Conservation (phyloP, 1,140 invertebrate genomes). For the Piezodorus guildinii region DNA sequence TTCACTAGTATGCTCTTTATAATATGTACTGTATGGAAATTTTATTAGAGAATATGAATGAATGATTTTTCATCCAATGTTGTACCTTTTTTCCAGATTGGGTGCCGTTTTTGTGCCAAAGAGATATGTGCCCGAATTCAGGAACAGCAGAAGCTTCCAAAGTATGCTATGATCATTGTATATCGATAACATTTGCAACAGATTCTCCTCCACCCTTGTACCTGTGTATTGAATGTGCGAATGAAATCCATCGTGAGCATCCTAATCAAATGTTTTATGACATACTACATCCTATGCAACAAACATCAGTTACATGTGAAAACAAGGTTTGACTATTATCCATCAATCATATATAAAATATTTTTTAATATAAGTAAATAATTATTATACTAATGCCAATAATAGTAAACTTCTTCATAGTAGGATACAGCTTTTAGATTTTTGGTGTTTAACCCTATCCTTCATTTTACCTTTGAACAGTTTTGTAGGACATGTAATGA, state of each 20-base stretch:
- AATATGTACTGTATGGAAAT: no score
- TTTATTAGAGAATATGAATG: no score
- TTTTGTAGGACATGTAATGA: no score
- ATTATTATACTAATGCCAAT: no score
- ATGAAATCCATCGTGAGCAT: conserved; percentile 73
- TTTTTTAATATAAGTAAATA: no score
- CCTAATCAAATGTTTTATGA: conserved; percentile 79
- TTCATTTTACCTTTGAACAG: no score
- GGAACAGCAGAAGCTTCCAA: conserved; percentile 78
- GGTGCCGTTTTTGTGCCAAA: conserved; percentile 68
- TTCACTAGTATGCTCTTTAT: conserved; percentile 73
- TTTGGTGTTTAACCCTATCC: no score
- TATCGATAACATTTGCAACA: conserved; percentile 66
- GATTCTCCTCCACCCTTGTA: conserved; percentile 88
- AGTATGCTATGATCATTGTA: conserved; percentile 79
- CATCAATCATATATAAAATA: background rate
- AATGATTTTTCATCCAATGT: background rate
- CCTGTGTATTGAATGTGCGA: conserved; percentile 92
- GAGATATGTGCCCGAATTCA: conserved; percentile 71
- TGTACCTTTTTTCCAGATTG: conserved; percentile 45
- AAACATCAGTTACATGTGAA: conserved; percentile 89
- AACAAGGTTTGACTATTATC: conserved; percentile 61
- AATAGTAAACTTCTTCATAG: no score
- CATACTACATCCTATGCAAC: conserved; percentile 86
- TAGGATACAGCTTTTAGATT: no score